Evolutionary conservation across 2,113 vertebrate species (phyloP), one percentile per base, ranked within the genome.

Genomic region (rat (Rattus norvegicus)): DNA sequence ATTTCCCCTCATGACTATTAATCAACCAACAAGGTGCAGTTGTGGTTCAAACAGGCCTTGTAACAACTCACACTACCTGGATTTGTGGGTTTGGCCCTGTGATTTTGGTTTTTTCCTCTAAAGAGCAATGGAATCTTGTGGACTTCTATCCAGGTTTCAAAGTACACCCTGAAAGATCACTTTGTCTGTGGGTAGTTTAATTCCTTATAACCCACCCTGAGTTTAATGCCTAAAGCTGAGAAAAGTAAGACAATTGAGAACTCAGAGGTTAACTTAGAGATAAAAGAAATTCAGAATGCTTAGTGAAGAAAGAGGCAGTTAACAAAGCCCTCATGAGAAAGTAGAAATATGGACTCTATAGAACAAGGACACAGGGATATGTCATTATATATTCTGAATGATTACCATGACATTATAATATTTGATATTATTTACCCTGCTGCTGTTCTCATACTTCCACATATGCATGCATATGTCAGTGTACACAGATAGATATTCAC

Each of bases 311-410:
- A 88, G 24, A 59, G 20, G 20, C 8, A 43, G 1, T 70, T 20
- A n/a, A 19, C 3, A 33, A 33, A 76, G 10, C 3, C 70, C 65
- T 22, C 33, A 30, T 20, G 26, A 30, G 11, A 59, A 61, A 81
- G 10, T 8, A 33, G 28, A 16, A 11, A 17, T 36, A 4, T 19
- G 17, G 2, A 52, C 49, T 65, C 43, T 7, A n/a, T 19, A 3
- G 33, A 36, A 17, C 5, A 49, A 22, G 8, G 16, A 26, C 0
- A 22, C 6, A 12, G 26, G 24, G 7, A 1, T 19, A 52, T 22
- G 16, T 7, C 7, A 33, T 5, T 22, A 52, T 1, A 3, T 75
- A 2, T 2, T 33, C 7, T n/a, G 2, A 4, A 24, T 83, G 26
- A 19, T 33, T 19, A 26, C 6, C 26, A 36, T 9, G 13, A 24